Percentiles rank a stretch among this genome's conserved stretches.
Evolutionary conservation across 2,113 vertebrate species (phyloP).

Genomic region (Otocyon megalotis): DNA sequence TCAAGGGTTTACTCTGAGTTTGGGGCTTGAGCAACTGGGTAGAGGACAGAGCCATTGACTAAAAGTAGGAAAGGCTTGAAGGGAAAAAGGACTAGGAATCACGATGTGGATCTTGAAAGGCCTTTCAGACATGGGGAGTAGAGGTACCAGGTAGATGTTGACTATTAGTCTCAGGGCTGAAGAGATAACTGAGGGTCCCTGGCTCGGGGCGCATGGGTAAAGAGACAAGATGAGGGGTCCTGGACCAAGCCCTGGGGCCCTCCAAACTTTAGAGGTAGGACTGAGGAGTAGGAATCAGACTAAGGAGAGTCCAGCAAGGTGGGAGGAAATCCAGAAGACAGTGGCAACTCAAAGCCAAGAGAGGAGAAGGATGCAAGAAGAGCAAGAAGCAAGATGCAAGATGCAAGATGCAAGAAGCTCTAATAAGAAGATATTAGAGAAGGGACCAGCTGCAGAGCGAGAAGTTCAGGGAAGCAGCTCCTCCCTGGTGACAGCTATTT

Average conservation of each 20-base stretch:
- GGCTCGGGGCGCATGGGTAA: neutral
- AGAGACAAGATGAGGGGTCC: neutral
- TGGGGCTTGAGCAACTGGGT: neutral
- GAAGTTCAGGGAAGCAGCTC: neutral
- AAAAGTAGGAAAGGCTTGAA: neutral
- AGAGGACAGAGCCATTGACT: neutral
- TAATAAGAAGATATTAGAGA: no score
- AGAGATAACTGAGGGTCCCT: slow-evolving; percentile 15
- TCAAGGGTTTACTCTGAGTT: neutral
- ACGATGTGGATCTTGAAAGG: neutral
- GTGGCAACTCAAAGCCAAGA: neutral
- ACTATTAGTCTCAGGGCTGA: neutral
- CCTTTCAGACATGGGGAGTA: neutral
- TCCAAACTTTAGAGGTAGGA: neutral
- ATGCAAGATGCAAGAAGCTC: no score
- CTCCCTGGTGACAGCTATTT: neutral
- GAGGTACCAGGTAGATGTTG: no score
- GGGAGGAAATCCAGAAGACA: neutral
- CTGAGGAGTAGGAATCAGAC: neutral
- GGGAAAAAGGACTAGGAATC: neutral
- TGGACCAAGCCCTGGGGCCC: neutral
- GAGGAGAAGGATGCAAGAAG: neutral
- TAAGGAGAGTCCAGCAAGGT: neutral
- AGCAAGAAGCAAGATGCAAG: no score
- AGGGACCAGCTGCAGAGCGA: neutral